A percentile compares a stretch with the other conserved stretches of the same genome.
phyloP scores from a whole-genome alignment of 2,888 invertebrate species.

The Eurois occulta region DNA sequence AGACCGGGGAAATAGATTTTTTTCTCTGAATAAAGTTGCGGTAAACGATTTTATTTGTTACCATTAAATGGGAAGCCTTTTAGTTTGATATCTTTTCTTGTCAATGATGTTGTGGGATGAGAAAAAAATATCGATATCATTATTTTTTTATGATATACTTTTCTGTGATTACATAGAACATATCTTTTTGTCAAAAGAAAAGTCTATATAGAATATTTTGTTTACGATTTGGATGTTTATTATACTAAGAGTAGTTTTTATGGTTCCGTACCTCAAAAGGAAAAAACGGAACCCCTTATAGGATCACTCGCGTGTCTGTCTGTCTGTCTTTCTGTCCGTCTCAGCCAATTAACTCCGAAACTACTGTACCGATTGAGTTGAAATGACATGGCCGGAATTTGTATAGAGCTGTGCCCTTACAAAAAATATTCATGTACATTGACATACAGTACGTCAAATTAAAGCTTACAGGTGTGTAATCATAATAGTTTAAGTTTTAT shows the following conservation, averaged over 20 bases:
- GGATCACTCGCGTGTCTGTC: too few relatives aligned
- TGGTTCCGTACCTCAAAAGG: too few relatives aligned
- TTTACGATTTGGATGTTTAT: not conserved
- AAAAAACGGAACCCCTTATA: too few relatives aligned
- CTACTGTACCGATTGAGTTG: too few relatives aligned
- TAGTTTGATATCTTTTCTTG: slow-evolving; percentile 22
- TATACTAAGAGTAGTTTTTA: not conserved
- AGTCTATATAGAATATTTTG: not conserved
- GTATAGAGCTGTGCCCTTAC: too few relatives aligned
- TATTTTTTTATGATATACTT: slow-evolving; percentile 3
- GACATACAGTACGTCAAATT: too few relatives aligned
- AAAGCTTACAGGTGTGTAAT: too few relatives aligned
- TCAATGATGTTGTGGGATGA: slow-evolving; percentile 2
- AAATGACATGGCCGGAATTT: too few relatives aligned
- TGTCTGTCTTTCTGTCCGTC: too few relatives aligned
- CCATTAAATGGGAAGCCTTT: slow-evolving; percentile 38
- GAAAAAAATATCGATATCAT: slow-evolving; percentile 6
- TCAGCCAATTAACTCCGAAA: too few relatives aligned
- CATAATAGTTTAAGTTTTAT: too few relatives aligned
- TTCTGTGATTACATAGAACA: not conserved
- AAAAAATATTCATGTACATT: too few relatives aligned
- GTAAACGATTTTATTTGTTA: slow-evolving; percentile 53
- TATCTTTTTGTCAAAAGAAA: not conserved
- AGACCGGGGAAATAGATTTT: slow-evolving; percentile 59
- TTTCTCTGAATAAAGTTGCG: slow-evolving; percentile 50